Evolutionary conservation across 2,797 vertebrate species (phyloP).

Genomic region (Muraenolepis orangiensis): DNA sequence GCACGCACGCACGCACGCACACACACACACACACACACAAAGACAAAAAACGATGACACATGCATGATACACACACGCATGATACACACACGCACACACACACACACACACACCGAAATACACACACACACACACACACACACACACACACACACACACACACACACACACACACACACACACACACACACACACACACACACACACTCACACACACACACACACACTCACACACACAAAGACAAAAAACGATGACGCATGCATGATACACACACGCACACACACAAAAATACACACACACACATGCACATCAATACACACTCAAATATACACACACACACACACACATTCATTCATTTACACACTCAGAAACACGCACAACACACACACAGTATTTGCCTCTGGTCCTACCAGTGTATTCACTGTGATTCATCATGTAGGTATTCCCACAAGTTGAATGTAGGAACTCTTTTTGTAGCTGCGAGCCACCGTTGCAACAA

Average conservation of each 20-base stretch:
- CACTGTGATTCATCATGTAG: neutral
- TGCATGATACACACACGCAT: no score
- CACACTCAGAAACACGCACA: neutral
- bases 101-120: no score
- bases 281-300: no score
- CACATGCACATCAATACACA: no score
- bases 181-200: neutral
- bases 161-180: neutral
- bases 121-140: no score
- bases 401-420: neutral
- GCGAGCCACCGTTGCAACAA: neutral
- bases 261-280: neutral
- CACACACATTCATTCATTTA: no score
- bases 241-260: no score
- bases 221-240: neutral
- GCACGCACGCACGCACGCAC: conserved; percentile 17
- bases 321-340: neutral
- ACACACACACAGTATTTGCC: neutral
- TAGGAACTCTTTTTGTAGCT: neutral
- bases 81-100: no score
- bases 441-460: neutral
- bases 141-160: neutral
- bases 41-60: no score
- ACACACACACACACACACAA: conserved; percentile 12
- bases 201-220: neutral